Percentiles rank a stretch among this genome's conserved stretches.
These are phyloP conservation scores for Cerastis rubricosa DNA, from an alignment of 2,888 invertebrate genomes.

Conservation along the genomic window DNA sequence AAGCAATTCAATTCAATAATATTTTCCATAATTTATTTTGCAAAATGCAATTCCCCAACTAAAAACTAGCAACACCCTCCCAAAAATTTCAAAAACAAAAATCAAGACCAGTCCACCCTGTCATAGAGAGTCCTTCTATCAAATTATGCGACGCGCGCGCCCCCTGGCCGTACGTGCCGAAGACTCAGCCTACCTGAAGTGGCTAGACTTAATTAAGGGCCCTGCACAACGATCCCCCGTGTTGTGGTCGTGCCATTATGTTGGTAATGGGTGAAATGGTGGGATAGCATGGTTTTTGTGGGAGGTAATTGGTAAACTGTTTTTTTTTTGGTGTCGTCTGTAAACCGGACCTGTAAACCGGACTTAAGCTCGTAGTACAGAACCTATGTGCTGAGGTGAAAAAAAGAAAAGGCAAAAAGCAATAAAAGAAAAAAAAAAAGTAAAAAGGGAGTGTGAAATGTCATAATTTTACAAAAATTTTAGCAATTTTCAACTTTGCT, in stretches of 20 bases:
- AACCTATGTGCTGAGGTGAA: too few relatives aligned
- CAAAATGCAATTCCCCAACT: background rate
- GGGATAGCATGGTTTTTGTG: background rate
- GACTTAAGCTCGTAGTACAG: background rate
- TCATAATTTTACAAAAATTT: background rate
- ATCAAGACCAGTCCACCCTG: slow-evolving; percentile 30
- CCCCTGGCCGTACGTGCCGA: slow-evolving; percentile 59
- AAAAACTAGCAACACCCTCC: background rate
- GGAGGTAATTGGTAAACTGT: background rate
- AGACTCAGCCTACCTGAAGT: slow-evolving; percentile 56
- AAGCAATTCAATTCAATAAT: too few relatives aligned
- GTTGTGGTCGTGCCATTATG: slow-evolving; percentile 47
- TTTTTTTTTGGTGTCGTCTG: background rate
- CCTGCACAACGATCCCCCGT: slow-evolving; percentile 48
- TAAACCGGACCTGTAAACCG: too few relatives aligned
- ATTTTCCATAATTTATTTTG: too few relatives aligned
- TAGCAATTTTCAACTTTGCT: background rate
- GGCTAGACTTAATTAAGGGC: slow-evolving; percentile 66
- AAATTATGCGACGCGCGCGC: slow-evolving; percentile 58
- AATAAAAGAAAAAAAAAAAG: too few relatives aligned
- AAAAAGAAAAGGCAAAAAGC: too few relatives aligned
- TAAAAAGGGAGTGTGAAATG: background rate
- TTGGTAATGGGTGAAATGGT: slow-evolving; percentile 24
- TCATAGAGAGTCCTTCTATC: slow-evolving; percentile 52
- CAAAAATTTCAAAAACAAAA: slow-evolving; percentile 11